Conservation (phyloP, 2,797 vertebrate species). For the Syngnathus rostellatus region DNA sequence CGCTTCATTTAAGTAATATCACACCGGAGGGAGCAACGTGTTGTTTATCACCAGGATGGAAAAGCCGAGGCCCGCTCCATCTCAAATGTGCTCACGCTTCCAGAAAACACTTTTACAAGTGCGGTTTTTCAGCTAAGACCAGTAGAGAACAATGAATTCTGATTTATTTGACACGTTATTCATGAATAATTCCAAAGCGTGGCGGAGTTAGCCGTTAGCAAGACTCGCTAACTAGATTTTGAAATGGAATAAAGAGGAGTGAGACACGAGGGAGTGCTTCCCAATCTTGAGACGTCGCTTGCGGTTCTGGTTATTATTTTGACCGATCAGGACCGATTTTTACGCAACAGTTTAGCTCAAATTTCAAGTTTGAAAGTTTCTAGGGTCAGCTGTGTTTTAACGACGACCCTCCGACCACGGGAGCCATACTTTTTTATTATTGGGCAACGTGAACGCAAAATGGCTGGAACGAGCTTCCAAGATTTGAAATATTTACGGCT, state of each 20-base stretch:
- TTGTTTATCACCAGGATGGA: not conserved
- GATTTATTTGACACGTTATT: not conserved
- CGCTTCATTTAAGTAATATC: conserved; percentile 1
- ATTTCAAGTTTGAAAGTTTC: not conserved
- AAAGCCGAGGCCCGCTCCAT: not conserved
- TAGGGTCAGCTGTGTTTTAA: conserved; percentile 26
- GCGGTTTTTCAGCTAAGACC: not conserved
- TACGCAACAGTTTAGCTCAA: not conserved
- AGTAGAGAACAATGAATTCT: not conserved
- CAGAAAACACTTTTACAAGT: not conserved
- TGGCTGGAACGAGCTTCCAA: conserved; percentile 42
- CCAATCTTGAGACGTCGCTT: not conserved
- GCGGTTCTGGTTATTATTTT: not conserved
- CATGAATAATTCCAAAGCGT: not conserved
- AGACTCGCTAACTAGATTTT: not conserved
- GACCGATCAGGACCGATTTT: not conserved
- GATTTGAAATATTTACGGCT: conserved; percentile 63
- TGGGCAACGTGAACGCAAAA: conserved; percentile 24
- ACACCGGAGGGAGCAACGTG: not conserved
- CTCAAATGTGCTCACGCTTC: not conserved
- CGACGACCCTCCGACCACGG: conserved; percentile 34
- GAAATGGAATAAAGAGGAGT: not conserved
- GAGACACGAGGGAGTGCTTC: not conserved
- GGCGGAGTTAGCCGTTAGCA: not conserved
- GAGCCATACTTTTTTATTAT: conserved; percentile 47